Percentiles rank a stretch among this genome's conserved stretches.
These are phyloP conservation scores for Myocastor coypus DNA, from an alignment of 2,113 vertebrate species.

Conservation along the genomic window DNA sequence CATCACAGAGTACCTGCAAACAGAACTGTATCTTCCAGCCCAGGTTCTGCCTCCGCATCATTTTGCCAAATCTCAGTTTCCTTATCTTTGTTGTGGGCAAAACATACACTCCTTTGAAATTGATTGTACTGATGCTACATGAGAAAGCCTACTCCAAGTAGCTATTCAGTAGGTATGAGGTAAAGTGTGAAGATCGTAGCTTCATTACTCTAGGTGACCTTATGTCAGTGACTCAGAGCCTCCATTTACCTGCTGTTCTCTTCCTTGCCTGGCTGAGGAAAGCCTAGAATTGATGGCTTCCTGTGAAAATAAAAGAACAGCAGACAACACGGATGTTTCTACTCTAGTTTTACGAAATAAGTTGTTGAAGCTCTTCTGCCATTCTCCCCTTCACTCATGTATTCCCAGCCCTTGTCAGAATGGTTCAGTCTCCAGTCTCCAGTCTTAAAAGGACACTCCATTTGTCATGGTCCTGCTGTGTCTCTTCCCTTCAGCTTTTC, in stretches of 20 bases:
- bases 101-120: neutral
- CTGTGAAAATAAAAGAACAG: neutral
- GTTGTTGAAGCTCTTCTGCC: neutral
- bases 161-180: neutral
- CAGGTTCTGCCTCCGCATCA: neutral
- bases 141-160: neutral
- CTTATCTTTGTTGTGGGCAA: neutral
- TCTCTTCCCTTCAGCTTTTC: neutral
- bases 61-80: neutral
- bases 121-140: neutral
- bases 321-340: neutral
- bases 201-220: neutral
- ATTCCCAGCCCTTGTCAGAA: neutral
- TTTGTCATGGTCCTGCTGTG: neutral
- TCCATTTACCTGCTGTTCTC: neutral
- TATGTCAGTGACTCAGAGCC: neutral
- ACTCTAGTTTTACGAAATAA: neutral
- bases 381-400: neutral
- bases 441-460: neutral
- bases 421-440: neutral
- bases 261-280: neutral
- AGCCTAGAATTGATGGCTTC: neutral
- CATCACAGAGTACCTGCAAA: neutral
- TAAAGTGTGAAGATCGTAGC: neutral
- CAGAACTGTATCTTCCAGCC: neutral